A percentile compares a stretch with the other conserved stretches of the same genome.
Conservation (phyloP, 2,888 invertebrate genomes). For the Eremobia ochroleuca region DNA sequence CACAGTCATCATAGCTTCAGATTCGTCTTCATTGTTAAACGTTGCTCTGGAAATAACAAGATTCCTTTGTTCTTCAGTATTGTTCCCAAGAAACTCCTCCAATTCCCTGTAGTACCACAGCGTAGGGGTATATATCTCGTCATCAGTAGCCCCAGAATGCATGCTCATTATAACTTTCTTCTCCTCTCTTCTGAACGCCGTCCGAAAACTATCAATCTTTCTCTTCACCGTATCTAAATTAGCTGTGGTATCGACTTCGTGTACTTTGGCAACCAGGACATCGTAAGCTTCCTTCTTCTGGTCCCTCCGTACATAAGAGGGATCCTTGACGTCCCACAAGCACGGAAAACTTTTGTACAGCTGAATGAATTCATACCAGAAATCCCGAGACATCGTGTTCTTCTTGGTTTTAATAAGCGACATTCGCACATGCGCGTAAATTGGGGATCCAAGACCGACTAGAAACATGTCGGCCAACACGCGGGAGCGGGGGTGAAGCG, state of each 20-base stretch:
- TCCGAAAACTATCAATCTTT: slow-evolving; percentile 57
- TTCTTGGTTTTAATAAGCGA: slow-evolving; percentile 7
- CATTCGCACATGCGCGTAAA: slow-evolving; percentile 39
- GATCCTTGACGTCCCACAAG: slow-evolving; percentile 50
- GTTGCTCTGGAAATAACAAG: slow-evolving; percentile 15
- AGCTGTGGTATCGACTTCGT: slow-evolving; percentile 43
- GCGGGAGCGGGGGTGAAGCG: slow-evolving; percentile 3
- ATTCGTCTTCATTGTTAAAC: slow-evolving; percentile 48
- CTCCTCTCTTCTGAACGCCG: slow-evolving; percentile 52
- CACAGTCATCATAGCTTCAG: slow-evolving; percentile 6
- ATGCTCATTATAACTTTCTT: slow-evolving; percentile 50
- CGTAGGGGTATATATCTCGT: slow-evolving; percentile 43
- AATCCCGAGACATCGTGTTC: slow-evolving; percentile 49
- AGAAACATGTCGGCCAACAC: slow-evolving; percentile 50
- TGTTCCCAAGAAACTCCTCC: slow-evolving; percentile 52
- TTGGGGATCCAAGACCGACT: slow-evolving; percentile 52
- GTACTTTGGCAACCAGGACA: slow-evolving; percentile 40
- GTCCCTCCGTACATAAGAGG: slow-evolving; percentile 31
- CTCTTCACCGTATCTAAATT: slow-evolving; percentile 38
- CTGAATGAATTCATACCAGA: slow-evolving; percentile 54
- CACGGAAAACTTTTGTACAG: slow-evolving; percentile 54
- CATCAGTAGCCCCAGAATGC: slow-evolving; percentile 41
- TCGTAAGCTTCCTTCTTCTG: slow-evolving; percentile 46
- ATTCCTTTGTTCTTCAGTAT: slow-evolving; percentile 46
- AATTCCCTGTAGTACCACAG: slow-evolving; percentile 54